Evolutionary conservation across 2,113 vertebrate genomes (phyloP).

Genomic region (Centropus bengalensis): DNA sequence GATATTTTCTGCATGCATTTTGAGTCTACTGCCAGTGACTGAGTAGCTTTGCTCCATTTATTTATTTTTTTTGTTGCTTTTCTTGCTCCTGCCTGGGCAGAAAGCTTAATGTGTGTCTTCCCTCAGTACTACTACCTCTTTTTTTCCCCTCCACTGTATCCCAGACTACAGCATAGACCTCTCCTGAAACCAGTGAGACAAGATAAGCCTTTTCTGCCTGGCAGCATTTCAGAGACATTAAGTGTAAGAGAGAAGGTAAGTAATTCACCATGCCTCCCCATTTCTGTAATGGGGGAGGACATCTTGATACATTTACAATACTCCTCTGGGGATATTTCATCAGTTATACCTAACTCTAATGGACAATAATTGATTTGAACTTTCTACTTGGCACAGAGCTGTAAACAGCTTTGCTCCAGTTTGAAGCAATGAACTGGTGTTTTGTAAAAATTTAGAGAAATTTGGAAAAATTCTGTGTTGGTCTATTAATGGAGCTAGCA

Average conservation of each 20-base stretch:
- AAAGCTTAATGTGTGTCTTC: background rate
- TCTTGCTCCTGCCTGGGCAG: background rate
- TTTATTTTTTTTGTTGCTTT: background rate
- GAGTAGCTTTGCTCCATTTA: background rate
- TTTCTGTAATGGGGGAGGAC: slow-evolving; percentile 84
- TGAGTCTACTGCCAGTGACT: slow-evolving; percentile 1
- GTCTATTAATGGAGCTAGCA: slow-evolving; percentile 63
- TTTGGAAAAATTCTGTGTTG: slow-evolving; percentile 72
- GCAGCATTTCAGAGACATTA: slow-evolving; percentile 81
- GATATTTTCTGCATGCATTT: slow-evolving; percentile 41
- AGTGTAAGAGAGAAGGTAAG: slow-evolving; percentile 84
- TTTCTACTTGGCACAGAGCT: slow-evolving; percentile 83
- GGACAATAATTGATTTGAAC: slow-evolving; percentile 89
- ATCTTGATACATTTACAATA: slow-evolving; percentile 83
- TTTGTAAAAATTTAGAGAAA: slow-evolving; percentile 83
- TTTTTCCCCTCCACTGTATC: background rate
- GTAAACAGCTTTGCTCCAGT: slow-evolving; percentile 82
- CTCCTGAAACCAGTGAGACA: slow-evolving; percentile 69
- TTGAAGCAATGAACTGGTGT: slow-evolving; percentile 68
- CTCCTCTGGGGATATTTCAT: slow-evolving; percentile 85
- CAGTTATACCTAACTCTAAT: slow-evolving; percentile 88
- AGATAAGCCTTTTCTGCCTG: slow-evolving; percentile 78
- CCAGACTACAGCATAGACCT: slow-evolving; percentile 65
- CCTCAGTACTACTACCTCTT: slow-evolving; percentile 1
- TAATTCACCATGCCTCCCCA: slow-evolving; percentile 80